Evolutionary conservation across 2,113 vertebrate species (phyloP), one percentile per base, ranked within the genome.

Genomic region (Vicugna pacos): DNA sequence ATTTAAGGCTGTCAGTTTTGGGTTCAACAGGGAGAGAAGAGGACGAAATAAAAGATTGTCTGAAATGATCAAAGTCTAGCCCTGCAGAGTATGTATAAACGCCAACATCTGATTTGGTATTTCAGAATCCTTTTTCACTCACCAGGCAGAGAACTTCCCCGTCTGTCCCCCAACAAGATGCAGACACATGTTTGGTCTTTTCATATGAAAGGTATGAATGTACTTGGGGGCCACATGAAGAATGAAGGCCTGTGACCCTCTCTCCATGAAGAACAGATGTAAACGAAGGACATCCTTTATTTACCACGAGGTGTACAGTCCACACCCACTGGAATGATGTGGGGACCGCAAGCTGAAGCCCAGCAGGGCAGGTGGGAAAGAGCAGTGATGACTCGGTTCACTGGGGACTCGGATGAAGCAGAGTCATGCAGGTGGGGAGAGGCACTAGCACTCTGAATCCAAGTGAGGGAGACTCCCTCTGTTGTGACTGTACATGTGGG

Each of bases 361-460:
- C 30, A 6, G 46, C 16, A 30, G 64, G 64, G 15, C 69, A 42
- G 5, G 16, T 11, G 30, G 48, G 30, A 48, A 60, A 38, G 32
- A 38, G 19, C 1, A 5, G 20, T 30, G 13, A 81, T 28, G n/a
- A 89, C 5, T 56, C 4, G 58, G 5, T n/a, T 54, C 13, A 38
- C 38, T 30, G n/a, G 22, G 38, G 14, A 42, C 26, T 15, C 26
- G 12, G 50, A 56, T 15, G 11, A 77, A 85, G 3, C 14, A 52
- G 6, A 54, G 17, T 67, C 30, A 9, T 10, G 1, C 0, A 70
- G 4, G 60, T 46, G 8, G 0, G 24, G 10, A 38, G 20, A 65
- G 52, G 26, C 48, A 65, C 52, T 26, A 22, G 28, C 5, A 20
- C 5, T 56, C 4, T 22, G n/a, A 58, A 60, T 70, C 30, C 30